Evolutionary conservation across 2,888 invertebrate species (phyloP).

Genomic region (Cantharis lateralis): DNA sequence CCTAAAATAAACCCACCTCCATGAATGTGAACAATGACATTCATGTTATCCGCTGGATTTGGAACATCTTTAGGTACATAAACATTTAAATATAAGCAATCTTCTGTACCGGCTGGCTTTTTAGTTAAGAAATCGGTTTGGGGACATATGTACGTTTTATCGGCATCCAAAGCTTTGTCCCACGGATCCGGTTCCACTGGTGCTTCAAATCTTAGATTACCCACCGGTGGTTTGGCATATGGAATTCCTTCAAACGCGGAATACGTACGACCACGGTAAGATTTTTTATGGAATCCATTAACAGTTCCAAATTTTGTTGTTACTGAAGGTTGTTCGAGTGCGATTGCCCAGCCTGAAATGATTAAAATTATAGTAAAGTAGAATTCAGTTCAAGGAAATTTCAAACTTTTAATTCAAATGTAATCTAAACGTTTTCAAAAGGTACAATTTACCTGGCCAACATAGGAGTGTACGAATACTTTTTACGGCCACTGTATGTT

Average conservation of each 20-base stretch:
- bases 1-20: conserved; percentile 57
- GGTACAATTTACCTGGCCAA: no score
- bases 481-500: no score
- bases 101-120: conserved; percentile 62
- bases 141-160: conserved; percentile 41
- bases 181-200: neutral
- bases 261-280: conserved; percentile 37
- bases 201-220: conserved; percentile 41
- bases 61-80: conserved; percentile 60
- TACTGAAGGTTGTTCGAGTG: neutral
- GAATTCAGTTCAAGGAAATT: no score
- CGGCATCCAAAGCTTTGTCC: conserved; percentile 33
- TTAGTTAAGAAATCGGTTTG: conserved; percentile 10
- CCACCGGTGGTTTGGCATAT: conserved; percentile 41
- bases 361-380: neutral
- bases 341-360: neutral
- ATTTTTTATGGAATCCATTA: conserved; percentile 34
- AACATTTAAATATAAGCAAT: conserved; percentile 69
- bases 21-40: conserved; percentile 57
- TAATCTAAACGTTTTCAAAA: no score
- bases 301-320: conserved; percentile 31
- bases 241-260: conserved; percentile 44
- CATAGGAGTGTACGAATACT: no score
- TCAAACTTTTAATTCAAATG: no score
- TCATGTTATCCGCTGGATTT: conserved; percentile 49